Evolutionary conservation across 2,797 vertebrate species (phyloP).

Genomic region (Peromyscus attwateri): DNA sequence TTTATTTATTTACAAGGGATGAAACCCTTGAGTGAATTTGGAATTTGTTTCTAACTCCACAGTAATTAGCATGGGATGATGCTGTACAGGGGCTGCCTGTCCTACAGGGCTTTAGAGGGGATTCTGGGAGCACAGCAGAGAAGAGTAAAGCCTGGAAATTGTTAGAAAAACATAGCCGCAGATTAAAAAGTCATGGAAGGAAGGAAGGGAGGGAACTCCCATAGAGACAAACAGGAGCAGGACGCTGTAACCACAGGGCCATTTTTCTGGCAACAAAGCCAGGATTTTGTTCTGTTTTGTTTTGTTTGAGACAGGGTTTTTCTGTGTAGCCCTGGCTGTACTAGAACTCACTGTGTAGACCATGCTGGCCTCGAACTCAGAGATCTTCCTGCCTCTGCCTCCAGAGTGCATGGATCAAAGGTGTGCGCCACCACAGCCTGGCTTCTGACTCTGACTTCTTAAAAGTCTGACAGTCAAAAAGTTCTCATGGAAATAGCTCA

Average conservation of each 20-base stretch:
- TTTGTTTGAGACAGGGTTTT: not conserved
- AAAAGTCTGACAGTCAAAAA: not conserved
- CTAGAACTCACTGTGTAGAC: not conserved
- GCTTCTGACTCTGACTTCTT: not conserved
- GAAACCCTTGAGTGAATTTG: not conserved
- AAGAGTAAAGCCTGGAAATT: not conserved
- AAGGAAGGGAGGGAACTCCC: not conserved
- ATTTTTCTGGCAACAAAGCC: not conserved
- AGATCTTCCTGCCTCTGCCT: not conserved
- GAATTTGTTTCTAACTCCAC: not conserved
- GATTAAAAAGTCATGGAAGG: not conserved
- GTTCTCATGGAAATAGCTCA: too few relatives aligned
- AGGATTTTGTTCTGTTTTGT: not conserved
- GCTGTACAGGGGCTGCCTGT: not conserved
- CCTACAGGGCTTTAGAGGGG: not conserved
- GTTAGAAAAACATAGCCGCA: not conserved
- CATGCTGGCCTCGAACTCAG: not conserved
- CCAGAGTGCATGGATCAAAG: not conserved
- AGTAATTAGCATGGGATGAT: not conserved
- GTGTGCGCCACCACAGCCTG: accelerated
- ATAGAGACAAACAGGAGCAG: not conserved
- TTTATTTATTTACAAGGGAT: not conserved
- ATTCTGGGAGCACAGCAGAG: not conserved
- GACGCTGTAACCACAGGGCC: not conserved
- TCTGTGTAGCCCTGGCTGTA: not conserved